Percentiles rank a stretch among this genome's conserved stretches.
Conservation (phyloP, 1,140 invertebrate genomes). For the Aphaenogaster ashmeadi region DNA sequence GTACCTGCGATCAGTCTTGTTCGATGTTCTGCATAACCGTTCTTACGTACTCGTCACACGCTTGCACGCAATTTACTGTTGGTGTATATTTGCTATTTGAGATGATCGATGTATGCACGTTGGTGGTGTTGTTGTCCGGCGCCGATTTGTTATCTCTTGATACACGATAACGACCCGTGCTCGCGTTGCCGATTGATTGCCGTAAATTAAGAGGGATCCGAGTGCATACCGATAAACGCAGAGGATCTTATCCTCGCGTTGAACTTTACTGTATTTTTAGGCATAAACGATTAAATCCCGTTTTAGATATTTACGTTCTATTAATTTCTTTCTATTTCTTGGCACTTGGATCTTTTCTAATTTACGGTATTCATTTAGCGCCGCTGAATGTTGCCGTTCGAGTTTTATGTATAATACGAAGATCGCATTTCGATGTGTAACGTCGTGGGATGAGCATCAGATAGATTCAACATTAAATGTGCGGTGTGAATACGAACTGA, state of each 20-base stretch:
- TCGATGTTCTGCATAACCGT: constrained; percentile 57
- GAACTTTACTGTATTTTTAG: not conserved
- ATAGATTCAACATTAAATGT: constrained; percentile 38
- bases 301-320: not conserved
- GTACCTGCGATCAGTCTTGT: constrained; percentile 15
- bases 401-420: constrained; percentile 32
- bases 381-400: constrained; percentile 25
- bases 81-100: constrained; percentile 55
- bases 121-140: constrained; percentile 57
- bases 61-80: constrained; percentile 58
- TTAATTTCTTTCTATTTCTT: not conserved
- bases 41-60: constrained; percentile 53
- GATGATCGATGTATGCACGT: constrained; percentile 63
- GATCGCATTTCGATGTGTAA: constrained; percentile 43
- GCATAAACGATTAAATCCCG: not conserved
- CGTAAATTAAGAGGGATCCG: constrained; percentile 18
- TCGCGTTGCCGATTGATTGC: not conserved
- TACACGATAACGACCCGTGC: not conserved
- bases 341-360: not conserved
- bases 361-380: constrained; percentile 6
- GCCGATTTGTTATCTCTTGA: constrained; percentile 9
- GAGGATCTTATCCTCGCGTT: not conserved
- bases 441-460: constrained; percentile 31
- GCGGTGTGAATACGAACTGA: constrained; percentile 38
- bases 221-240: not conserved